These are phyloP conservation scores for Lepisosteus oculatus DNA, from an alignment of 2,113 vertebrate genomes.

Conservation along the genomic window DNA sequence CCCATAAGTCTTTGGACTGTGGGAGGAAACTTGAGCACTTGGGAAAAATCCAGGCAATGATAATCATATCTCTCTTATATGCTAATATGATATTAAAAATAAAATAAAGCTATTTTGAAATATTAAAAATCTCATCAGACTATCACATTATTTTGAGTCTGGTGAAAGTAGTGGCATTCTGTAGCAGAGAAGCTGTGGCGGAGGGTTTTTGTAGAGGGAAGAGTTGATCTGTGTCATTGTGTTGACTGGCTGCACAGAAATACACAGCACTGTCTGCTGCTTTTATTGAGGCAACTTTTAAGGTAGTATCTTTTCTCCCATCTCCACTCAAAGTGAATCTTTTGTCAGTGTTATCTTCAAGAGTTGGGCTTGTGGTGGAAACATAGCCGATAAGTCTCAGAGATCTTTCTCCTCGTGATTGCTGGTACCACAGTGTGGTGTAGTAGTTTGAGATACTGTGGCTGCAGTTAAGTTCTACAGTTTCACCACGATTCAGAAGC, in stretches of 20 bases:
- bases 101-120: too few species aligned
- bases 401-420: constrained; percentile 20
- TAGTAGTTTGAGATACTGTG: constrained; percentile 25
- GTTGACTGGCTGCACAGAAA: constrained; percentile 54
- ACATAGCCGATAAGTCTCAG: constrained; percentile 38
- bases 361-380: not conserved
- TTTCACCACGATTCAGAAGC: not conserved
- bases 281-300: constrained; percentile 30
- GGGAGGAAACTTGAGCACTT: too few species aligned
- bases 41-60: too few species aligned
- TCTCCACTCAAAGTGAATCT: constrained; percentile 42
- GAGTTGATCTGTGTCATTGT: constrained; percentile 45
- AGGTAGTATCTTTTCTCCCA: constrained; percentile 26
- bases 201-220: constrained; percentile 36
- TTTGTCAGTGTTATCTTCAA: constrained; percentile 17
- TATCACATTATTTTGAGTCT: too few species aligned
- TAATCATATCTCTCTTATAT: too few species aligned
- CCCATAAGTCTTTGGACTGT: too few species aligned
- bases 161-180: not conserved
- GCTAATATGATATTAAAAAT: too few species aligned
- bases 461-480: too few species aligned
- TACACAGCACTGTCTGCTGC: constrained; percentile 49
- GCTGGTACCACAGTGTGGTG: constrained; percentile 47
- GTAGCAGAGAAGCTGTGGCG: too few species aligned
- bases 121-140: too few species aligned